Conservation (phyloP, 2,888 invertebrate species). For the Asteroscopus sphinx region DNA sequence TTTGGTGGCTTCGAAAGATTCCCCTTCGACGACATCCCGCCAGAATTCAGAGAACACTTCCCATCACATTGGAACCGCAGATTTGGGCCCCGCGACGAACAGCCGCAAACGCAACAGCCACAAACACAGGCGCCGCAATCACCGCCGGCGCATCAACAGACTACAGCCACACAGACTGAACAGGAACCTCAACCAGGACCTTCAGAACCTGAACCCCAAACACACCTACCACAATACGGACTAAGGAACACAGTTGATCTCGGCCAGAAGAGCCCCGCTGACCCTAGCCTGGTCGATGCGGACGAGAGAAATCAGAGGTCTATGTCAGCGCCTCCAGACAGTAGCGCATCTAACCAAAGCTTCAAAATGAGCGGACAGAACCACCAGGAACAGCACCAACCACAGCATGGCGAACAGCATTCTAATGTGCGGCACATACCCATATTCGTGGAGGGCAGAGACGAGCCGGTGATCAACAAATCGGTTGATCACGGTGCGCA, state of each 20-base stretch:
- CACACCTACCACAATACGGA: conserved; percentile 91
- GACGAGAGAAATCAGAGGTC: conserved; percentile 92
- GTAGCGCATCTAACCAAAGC: conserved; percentile 66
- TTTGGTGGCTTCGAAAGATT: conserved; percentile 88
- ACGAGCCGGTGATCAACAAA: conserved; percentile 93
- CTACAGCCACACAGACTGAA: conserved; percentile 83
- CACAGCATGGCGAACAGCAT: conserved; percentile 68
- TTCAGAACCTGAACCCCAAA: conserved; percentile 65
- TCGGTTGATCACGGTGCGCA: conserved; percentile 81
- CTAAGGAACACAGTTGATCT: conserved; percentile 94
- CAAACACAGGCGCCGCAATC: conserved; percentile 61
- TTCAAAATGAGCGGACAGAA: conserved; percentile 79
- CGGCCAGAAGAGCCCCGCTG: conserved; percentile 91
- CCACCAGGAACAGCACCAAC: conserved; percentile 68
- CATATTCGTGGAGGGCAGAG: conserved; percentile 96
- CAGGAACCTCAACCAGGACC: conserved; percentile 67
- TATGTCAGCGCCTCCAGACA: conserved; percentile 94
- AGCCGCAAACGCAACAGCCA: conserved; percentile 52
- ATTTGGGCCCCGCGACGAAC: conserved; percentile 77
- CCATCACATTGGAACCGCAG: conserved; percentile 83
- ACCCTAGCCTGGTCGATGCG: conserved; percentile 85
- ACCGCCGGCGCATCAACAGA: conserved; percentile 70
- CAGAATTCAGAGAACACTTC: conserved; percentile 86
- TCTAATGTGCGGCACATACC: conserved; percentile 95
- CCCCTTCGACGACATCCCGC: conserved; percentile 87